Percentiles rank a stretch among this genome's conserved stretches.
Conservation (phyloP, 2,797 vertebrate species). For the Myotis myotis region DNA sequence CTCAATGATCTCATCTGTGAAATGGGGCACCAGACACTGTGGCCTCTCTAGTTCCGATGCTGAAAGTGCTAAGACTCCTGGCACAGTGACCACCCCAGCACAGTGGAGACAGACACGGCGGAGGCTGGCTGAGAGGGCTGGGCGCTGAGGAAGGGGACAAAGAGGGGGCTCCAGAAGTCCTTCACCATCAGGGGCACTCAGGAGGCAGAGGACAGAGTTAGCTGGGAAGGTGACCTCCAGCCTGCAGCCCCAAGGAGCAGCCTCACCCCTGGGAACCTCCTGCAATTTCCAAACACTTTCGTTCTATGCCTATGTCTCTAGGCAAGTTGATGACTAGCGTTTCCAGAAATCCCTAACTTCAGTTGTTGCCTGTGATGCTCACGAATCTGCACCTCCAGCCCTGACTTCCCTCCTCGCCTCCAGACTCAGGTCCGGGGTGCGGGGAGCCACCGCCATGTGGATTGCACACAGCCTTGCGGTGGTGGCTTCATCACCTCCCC, state of each 20-base stretch:
- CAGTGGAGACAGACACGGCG: fast-evolving
- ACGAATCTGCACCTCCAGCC: neutral
- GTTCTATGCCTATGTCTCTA: neutral
- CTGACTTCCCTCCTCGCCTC: neutral
- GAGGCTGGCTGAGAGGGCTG: no score
- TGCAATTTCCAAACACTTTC: neutral
- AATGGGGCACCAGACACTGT: neutral
- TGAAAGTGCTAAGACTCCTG: neutral
- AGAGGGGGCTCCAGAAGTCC: neutral
- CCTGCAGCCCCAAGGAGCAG: neutral
- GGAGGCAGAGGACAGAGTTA: neutral
- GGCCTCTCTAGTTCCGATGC: neutral
- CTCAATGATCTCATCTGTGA: neutral
- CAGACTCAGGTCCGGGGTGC: neutral
- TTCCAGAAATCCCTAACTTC: neutral
- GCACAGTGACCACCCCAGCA: no score
- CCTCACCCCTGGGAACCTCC: neutral
- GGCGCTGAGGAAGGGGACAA: neutral
- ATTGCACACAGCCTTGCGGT: neutral
- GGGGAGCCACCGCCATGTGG: neutral
- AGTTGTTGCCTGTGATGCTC: neutral
- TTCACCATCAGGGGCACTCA: neutral
- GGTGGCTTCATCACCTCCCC: neutral
- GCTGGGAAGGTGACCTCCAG: neutral
- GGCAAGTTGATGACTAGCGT: neutral